Evolutionary conservation across 2,888 invertebrate genomes (phyloP).

Genomic region (Melinopterus prodromus): DNA sequence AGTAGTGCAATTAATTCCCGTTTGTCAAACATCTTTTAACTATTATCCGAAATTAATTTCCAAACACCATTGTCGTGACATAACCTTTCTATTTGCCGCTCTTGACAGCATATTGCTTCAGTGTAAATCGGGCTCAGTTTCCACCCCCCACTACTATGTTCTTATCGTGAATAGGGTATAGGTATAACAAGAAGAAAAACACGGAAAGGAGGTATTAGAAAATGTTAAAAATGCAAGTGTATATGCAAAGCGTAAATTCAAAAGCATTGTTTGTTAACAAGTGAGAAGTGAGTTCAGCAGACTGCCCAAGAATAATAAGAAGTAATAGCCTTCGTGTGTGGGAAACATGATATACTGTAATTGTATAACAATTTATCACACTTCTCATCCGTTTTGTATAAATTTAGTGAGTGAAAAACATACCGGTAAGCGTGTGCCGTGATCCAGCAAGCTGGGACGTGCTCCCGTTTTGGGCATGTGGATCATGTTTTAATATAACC

Average conservation of each 20-base stretch:
- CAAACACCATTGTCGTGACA: too few species aligned
- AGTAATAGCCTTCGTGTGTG: neutral
- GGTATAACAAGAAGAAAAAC: conserved; percentile 16
- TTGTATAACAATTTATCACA: too few species aligned
- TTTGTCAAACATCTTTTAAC: too few species aligned
- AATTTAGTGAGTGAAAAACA: conserved; percentile 20
- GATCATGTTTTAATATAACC: conserved; percentile 55
- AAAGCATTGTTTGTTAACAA: conserved; percentile 9
- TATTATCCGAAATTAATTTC: too few species aligned
- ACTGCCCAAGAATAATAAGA: conserved; percentile 15
- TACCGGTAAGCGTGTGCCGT: conserved; percentile 56
- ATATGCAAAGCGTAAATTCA: conserved; percentile 21
- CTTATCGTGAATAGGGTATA: too few species aligned
- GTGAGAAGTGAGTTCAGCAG: conserved; percentile 23
- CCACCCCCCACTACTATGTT: too few species aligned
- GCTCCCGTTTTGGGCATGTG: conserved; percentile 54
- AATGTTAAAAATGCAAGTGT: conserved; percentile 17
- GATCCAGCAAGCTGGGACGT: conserved; percentile 37
- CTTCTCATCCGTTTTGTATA: neutral
- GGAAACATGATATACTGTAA: too few species aligned
- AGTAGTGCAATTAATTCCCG: too few species aligned
- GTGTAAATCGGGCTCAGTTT: too few species aligned
- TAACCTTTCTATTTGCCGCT: too few species aligned
- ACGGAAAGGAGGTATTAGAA: conserved; percentile 30
- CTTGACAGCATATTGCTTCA: too few species aligned